Evolutionary conservation across 92 coral and sea anemone species (phyloP).

Genomic region (Palythoa caribaeorum): DNA sequence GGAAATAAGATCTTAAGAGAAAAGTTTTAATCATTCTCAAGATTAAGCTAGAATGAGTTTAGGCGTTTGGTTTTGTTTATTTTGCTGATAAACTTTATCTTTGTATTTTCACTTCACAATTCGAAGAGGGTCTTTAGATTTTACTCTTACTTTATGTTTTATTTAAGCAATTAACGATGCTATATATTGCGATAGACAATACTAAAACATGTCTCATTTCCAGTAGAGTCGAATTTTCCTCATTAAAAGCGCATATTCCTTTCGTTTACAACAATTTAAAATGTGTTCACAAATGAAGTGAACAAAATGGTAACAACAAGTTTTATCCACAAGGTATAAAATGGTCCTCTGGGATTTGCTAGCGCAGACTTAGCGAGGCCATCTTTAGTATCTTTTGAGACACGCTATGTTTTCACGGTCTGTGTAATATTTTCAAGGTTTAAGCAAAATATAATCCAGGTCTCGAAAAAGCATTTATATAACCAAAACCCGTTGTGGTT

Average conservation of each 20-base stretch:
- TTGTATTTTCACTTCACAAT: neutral
- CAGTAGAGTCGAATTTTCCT: neutral
- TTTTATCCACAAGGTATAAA: neutral
- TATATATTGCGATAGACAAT: neutral
- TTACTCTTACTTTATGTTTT: neutral
- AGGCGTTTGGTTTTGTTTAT: neutral
- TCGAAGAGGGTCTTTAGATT: neutral
- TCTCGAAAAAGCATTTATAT: neutral
- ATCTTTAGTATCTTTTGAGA: neutral
- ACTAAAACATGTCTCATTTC: neutral
- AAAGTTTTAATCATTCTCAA: neutral
- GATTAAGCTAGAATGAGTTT: neutral
- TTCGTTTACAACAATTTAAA: neutral
- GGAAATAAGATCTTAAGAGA: neutral
- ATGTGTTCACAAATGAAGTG: neutral
- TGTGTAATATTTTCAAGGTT: neutral
- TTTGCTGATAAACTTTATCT: neutral
- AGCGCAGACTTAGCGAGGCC: neutral
- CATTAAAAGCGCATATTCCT: neutral
- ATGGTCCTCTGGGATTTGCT: slow-evolving; percentile 19
- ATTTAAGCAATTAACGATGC: neutral
- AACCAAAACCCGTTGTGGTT: neutral
- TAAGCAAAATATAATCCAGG: neutral
- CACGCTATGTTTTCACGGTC: slow-evolving; percentile 31
- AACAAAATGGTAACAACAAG: neutral